Evolutionary conservation across 1,140 invertebrate species (phyloP), one percentile per base, ranked within the genome.

Genomic region (Antheraea mylitta): DNA sequence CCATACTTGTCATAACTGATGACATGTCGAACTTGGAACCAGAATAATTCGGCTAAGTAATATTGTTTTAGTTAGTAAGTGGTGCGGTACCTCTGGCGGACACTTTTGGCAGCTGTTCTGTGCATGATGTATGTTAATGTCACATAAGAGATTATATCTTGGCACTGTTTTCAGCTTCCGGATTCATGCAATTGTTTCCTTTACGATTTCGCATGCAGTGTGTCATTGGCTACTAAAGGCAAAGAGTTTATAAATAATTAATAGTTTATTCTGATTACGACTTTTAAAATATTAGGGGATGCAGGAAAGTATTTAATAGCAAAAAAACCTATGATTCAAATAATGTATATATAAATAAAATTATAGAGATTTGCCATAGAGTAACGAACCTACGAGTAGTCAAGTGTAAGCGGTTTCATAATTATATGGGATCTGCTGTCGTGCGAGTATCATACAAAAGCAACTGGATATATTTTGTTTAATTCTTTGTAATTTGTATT

Each of bases 41-140:
- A 73, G 77, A 78, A 80, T 80, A 81, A 85, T 74, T 83, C 79
- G 59, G 73, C 73, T 84, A 86, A 86, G 83, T 85, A 86, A 83
- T 87, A 84, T 87, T 88, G 86, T 90, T 87, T 86, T 81, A 89
- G 81, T 86, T 85, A 75, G 79, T 84, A 85, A 85, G 80, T 85
- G 80, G 77, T 72, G 77, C 79, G 72, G 77, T 76, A 79, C 75
- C 73, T 68, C 79, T 74, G 81, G 82, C 83, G 86, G 82, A 83
- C 83, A 86, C 77, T 87, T 85, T 89, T 89, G 85, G 87, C 87
- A 86, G 77, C 81, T 85, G 78, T 70, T 83, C 74, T 67, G 76
- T 79, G 68, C 79, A 87, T 89, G 87, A 91, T 86, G 83, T 89
- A 91, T 89, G 86, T 81, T 86, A 85, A 80, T 89, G 87, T 91